Evolutionary conservation across 1,140 invertebrate genomes (phyloP).

Genomic region (Chymomyza costata): DNA sequence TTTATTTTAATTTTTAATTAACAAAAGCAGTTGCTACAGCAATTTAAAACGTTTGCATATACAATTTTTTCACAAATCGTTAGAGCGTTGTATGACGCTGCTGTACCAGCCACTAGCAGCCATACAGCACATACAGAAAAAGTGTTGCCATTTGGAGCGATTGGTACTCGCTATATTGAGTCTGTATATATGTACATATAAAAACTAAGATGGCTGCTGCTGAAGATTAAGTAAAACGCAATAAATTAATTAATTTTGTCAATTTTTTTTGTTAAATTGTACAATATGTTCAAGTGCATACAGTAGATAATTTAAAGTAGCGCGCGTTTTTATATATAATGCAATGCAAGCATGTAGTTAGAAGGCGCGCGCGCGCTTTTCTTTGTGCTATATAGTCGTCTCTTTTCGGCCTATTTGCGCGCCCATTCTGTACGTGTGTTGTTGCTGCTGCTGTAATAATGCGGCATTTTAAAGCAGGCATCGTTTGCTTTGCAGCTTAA

Average conservation of each 20-base stretch:
- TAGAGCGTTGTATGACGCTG: constrained; percentile 26
- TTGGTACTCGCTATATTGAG: too few relatives aligned
- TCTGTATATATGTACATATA: too few relatives aligned
- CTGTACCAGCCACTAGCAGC: constrained; percentile 35
- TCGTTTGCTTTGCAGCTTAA: constrained; percentile 1
- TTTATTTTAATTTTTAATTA: too few relatives aligned
- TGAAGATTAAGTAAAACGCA: background rate
- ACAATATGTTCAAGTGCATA: too few relatives aligned
- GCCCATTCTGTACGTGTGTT: background rate
- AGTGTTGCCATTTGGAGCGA: constrained; percentile 58
- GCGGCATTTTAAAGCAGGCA: background rate
- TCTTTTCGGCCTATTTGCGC: constrained; percentile 5
- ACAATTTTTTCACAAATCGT: constrained; percentile 34
- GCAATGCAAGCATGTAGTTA: constrained; percentile 6
- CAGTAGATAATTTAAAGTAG: too few relatives aligned
- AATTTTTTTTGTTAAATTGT: constrained; percentile 1
- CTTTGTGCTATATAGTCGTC: constrained; percentile 12
- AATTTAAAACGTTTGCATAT: background rate
- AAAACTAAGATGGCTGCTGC: too few relatives aligned
- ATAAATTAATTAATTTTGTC: constrained; percentile 3
- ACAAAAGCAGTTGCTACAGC: too few relatives aligned
- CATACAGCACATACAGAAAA: constrained; percentile 56
- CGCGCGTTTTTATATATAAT: background rate
- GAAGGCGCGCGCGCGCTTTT: constrained; percentile 40
- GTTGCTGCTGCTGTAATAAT: background rate